Conservation (phyloP, 2,113 vertebrate species). For the Myrmecophaga tridactyla region DNA sequence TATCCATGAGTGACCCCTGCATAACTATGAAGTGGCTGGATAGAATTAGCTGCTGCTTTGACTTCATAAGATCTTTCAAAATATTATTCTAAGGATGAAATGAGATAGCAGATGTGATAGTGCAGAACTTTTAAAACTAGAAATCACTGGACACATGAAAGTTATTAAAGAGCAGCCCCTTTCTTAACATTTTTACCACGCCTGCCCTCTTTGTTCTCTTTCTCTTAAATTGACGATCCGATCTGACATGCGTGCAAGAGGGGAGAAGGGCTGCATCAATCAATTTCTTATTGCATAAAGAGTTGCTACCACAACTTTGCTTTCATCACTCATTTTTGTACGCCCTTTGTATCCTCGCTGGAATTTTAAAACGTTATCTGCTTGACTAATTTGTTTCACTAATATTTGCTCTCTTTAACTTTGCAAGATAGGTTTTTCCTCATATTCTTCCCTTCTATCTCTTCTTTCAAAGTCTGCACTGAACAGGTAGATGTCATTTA, state of each 20-base stretch:
- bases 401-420: neutral
- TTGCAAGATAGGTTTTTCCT: neutral
- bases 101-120: neutral
- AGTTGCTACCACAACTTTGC: neutral
- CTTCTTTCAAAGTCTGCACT: neutral
- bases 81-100: neutral
- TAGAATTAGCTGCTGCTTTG: neutral
- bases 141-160: neutral
- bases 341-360: neutral
- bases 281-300: neutral
- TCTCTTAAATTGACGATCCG: neutral
- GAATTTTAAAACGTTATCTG: neutral
- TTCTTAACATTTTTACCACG: neutral
- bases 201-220: too few relatives aligned
- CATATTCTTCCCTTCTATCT: neutral
- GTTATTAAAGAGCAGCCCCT: neutral
- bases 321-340: neutral
- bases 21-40: neutral
- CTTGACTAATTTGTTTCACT: neutral
- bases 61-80: neutral
- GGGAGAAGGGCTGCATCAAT: too few relatives aligned
- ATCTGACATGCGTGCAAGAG: accelerated
- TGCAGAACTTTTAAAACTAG: neutral
- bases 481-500: neutral
- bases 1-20: neutral